phyloP scores from a whole-genome alignment of 2,113 vertebrate genomes.

The Menidia beryllina region DNA sequence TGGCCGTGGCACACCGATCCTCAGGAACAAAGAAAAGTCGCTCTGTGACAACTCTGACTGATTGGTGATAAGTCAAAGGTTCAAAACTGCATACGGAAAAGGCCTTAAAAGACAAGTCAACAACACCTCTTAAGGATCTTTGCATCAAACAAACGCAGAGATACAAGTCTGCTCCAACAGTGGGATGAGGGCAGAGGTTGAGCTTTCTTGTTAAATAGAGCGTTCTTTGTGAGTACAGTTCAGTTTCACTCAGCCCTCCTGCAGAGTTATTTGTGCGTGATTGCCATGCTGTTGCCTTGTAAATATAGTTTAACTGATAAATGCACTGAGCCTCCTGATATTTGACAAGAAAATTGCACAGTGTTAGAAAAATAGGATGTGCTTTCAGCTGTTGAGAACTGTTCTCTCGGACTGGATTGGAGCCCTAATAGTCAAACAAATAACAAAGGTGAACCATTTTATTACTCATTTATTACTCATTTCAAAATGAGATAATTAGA shows the following conservation, averaged over 20 bases:
- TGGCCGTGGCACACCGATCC: slow-evolving; percentile 30
- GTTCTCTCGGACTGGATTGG: no score
- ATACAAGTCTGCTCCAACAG: not conserved
- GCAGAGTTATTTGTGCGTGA: not conserved
- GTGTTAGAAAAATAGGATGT: not conserved
- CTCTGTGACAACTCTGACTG: slow-evolving; percentile 22
- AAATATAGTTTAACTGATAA: not conserved
- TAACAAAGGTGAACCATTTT: no score
- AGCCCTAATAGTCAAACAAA: no score
- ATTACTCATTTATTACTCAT: no score
- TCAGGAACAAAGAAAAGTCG: slow-evolving; percentile 1
- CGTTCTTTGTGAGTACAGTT: slow-evolving; percentile 10
- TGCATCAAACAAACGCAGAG: not conserved
- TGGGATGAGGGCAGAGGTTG: not conserved
- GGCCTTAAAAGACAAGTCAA: slow-evolving; percentile 1
- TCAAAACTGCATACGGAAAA: not conserved
- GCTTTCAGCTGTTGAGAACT: no score
- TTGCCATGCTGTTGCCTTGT: not conserved
- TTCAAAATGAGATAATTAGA: no score
- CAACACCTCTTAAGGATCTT: not conserved
- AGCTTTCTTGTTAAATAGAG: not conserved
- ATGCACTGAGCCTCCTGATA: not conserved
- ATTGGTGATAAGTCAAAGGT: slow-evolving; percentile 10
- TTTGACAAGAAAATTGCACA: not conserved
- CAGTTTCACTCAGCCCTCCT: not conserved